Conservation (phyloP, 1,140 invertebrate species). For the Bilobella aurantiaca region DNA sequence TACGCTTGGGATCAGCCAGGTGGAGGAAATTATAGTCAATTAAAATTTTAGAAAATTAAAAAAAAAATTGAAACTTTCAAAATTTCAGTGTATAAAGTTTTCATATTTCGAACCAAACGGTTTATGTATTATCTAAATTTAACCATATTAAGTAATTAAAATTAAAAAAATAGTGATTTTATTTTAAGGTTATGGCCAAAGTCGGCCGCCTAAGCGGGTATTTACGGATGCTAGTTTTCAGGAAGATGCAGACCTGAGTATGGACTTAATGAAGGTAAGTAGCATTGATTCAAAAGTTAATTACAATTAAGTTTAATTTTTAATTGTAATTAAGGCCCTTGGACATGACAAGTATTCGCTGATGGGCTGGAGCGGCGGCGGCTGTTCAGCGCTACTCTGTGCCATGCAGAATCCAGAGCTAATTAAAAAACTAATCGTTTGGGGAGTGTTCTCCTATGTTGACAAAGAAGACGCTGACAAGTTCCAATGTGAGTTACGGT, state of each 20-base stretch:
- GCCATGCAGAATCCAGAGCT: constrained; percentile 38
- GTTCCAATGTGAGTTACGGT: constrained; percentile 19
- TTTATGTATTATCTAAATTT: no score
- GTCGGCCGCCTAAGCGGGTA: constrained; percentile 39
- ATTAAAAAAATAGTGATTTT: neutral
- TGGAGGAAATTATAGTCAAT: neutral
- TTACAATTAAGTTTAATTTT: constrained; percentile 9
- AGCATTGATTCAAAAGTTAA: neutral
- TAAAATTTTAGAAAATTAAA: neutral
- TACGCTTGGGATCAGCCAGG: constrained; percentile 43
- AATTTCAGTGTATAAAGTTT: neutral
- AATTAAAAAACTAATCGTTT: constrained; percentile 39
- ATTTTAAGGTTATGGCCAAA: constrained; percentile 38
- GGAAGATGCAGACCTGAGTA: constrained; percentile 42
- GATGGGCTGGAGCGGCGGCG: constrained; percentile 43
- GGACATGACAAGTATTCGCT: constrained; percentile 37
- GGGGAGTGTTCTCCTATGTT: constrained; percentile 40
- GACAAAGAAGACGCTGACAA: constrained; percentile 37
- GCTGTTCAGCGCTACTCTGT: constrained; percentile 39
- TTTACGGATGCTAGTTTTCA: constrained; percentile 40
- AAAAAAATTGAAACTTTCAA: no score
- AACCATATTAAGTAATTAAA: no score
- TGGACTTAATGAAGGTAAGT: constrained; percentile 40
- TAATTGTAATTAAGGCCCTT: constrained; percentile 33
- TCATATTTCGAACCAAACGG: neutral